phyloP scores from a whole-genome alignment of 2,113 vertebrate genomes.

The Saccopteryx bilineata region DNA sequence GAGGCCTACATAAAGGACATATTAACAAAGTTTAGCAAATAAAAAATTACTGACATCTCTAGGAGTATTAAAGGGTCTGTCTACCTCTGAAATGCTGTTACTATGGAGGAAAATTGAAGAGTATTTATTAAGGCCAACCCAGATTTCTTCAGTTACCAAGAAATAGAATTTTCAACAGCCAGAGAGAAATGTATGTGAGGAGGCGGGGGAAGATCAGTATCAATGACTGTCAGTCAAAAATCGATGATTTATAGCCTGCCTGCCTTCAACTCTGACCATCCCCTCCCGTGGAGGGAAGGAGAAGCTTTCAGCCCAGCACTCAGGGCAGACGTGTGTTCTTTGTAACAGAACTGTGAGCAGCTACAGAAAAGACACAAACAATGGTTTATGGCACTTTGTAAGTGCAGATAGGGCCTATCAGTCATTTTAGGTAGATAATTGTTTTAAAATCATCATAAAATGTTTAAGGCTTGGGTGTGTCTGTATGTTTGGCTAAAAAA shows the following conservation, averaged over 20 bases:
- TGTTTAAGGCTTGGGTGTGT: conserved; percentile 1
- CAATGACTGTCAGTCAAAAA: conserved; percentile 1
- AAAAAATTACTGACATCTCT: conserved; percentile 41
- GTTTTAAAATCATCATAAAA: conserved; percentile 48
- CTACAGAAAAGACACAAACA: neutral
- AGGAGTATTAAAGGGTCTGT: conserved; percentile 48
- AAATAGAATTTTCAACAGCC: conserved; percentile 42
- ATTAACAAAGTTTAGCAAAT: conserved; percentile 52
- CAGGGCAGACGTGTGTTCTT: neutral
- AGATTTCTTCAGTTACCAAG: conserved; percentile 48
- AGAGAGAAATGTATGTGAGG: neutral
- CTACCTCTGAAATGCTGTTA: neutral
- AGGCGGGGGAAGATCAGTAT: neutral
- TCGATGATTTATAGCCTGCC: conserved; percentile 63
- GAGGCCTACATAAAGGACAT: no score
- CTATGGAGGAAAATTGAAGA: conserved; percentile 44
- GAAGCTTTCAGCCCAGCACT: neutral
- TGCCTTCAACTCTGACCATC: conserved; percentile 5
- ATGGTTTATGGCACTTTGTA: neutral
- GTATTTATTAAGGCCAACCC: conserved; percentile 53
- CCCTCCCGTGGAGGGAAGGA: neutral
- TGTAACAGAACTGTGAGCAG: neutral
- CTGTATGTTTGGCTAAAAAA: conserved; percentile 21
- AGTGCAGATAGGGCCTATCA: neutral
- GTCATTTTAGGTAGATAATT: neutral